Conservation (phyloP, 2,797 vertebrate genomes). For the Iguana delicatissima region DNA sequence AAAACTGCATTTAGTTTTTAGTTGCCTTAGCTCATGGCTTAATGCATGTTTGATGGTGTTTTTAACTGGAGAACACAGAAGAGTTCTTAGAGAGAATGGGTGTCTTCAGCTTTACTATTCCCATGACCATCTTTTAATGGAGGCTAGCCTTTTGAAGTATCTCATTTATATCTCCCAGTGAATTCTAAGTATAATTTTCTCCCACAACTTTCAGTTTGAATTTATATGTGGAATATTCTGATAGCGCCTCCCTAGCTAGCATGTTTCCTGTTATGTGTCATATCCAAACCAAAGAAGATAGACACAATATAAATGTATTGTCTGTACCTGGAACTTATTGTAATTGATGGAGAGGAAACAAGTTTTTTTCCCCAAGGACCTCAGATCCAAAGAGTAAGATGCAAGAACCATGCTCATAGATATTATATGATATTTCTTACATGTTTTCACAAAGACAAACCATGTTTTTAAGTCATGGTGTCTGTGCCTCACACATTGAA, state of each 20-base stretch:
- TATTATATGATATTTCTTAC: neutral
- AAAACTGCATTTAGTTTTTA: conserved; percentile 62
- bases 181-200: conserved; percentile 30
- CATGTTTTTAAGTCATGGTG: neutral
- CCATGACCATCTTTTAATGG: conserved; percentile 28
- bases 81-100: neutral
- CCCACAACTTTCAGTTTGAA: neutral
- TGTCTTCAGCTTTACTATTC: conserved; percentile 62
- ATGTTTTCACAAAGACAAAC: neutral
- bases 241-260: neutral
- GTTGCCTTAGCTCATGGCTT: conserved; percentile 18
- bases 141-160: conserved; percentile 60
- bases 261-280: conserved; percentile 28
- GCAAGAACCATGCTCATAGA: neutral
- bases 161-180: conserved; percentile 39
- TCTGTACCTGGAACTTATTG: conserved; percentile 45
- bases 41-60: neutral
- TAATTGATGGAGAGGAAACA: conserved; percentile 46
- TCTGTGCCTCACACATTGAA: too few relatives aligned
- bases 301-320: conserved; percentile 37
- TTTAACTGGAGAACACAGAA: conserved; percentile 3
- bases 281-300: conserved; percentile 50
- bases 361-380: neutral
- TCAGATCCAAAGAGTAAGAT: neutral
- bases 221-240: conserved; percentile 11